phyloP scores from a whole-genome alignment of 2,113 vertebrate genomes.

The Neopipo cinnamomea region DNA sequence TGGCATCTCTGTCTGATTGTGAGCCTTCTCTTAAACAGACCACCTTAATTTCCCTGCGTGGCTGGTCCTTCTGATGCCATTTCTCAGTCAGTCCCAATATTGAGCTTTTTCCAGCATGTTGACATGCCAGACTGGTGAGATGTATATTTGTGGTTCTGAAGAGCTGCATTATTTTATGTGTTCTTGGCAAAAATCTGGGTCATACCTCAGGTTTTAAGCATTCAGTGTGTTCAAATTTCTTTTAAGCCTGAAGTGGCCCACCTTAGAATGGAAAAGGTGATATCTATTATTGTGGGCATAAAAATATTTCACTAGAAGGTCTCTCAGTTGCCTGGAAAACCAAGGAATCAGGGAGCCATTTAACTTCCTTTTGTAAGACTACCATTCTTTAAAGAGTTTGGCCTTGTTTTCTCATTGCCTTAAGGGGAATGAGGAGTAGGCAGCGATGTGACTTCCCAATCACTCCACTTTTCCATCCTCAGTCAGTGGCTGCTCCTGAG shows the following conservation, averaged over 20 bases:
- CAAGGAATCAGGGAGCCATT: not conserved
- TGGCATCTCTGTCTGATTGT: not conserved
- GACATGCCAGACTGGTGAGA: not conserved
- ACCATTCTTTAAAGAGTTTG: not conserved
- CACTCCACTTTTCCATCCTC: not conserved
- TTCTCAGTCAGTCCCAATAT: not conserved
- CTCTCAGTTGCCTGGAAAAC: not conserved
- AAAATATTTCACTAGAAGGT: not conserved
- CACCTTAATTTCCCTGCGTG: not conserved
- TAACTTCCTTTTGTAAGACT: not conserved
- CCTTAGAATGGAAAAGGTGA: not conserved
- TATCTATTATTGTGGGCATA: not conserved
- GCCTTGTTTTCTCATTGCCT: not conserved
- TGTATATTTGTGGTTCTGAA: not conserved
- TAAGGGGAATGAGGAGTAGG: not conserved
- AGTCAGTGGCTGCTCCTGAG: not conserved
- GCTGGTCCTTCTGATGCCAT: not conserved
- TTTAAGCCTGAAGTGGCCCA: not conserved
- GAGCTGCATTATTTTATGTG: not conserved
- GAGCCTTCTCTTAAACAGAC: not conserved
- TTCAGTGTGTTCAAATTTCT: not conserved
- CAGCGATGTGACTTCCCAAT: not conserved
- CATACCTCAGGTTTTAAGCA: not conserved
- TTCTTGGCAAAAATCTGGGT: not conserved
- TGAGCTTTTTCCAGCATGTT: not conserved